A percentile compares a stretch with the other conserved stretches of the same genome.
Evolutionary conservation across 2,888 invertebrate genomes (phyloP).

Genomic region (Kuschelorhynchus macadamiae): DNA sequence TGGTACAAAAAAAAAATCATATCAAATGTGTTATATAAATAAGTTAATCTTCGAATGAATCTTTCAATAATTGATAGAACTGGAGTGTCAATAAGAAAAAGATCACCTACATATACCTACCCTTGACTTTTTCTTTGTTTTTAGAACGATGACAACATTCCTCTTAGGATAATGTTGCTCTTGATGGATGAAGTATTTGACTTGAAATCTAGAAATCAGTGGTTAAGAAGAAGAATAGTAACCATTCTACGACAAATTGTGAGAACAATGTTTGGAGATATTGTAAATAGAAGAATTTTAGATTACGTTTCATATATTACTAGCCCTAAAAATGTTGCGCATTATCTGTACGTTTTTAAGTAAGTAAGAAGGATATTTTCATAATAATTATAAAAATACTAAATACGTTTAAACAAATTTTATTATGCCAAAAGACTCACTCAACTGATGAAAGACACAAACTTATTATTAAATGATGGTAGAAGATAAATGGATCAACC

Average conservation of each 20-base stretch:
- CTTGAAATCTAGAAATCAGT: constrained; percentile 84
- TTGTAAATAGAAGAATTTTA: constrained; percentile 88
- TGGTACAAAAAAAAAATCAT: too few species aligned
- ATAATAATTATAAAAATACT: neutral
- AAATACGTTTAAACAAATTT: neutral
- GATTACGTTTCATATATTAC: constrained; percentile 90
- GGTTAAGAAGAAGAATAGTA: constrained; percentile 84
- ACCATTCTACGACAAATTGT: constrained; percentile 83
- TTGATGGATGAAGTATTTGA: constrained; percentile 91
- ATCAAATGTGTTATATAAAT: too few species aligned
- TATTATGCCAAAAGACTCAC: too few species aligned
- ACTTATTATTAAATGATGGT: too few species aligned
- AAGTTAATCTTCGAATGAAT: too few species aligned
- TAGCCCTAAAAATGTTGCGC: constrained; percentile 89
- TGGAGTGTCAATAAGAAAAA: too few species aligned
- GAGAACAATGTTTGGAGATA: constrained; percentile 85
- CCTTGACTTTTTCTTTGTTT: too few species aligned
- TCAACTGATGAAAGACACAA: too few species aligned
- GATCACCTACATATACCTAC: too few species aligned
- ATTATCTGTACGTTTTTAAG: constrained; percentile 89
- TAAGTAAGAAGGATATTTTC: constrained; percentile 66
- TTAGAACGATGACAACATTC: constrained; percentile 80
- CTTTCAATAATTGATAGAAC: too few species aligned
- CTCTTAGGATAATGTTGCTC: constrained; percentile 83
- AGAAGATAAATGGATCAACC: too few species aligned